These are phyloP conservation scores for Canis aureus DNA, from an alignment of 2,113 vertebrate species.

Conservation along the genomic window DNA sequence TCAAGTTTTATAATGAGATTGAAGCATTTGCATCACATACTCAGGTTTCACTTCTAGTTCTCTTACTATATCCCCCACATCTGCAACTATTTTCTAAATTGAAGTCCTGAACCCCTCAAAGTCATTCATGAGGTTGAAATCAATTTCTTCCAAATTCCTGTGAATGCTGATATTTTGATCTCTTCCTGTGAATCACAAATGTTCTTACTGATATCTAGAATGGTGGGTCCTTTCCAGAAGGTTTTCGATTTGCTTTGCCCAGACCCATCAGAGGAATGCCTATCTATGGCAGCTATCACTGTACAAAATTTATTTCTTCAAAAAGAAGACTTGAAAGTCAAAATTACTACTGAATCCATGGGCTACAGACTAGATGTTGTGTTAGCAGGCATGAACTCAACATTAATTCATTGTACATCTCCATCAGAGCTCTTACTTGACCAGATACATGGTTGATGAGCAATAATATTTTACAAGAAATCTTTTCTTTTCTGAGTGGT, in stretches of 20 bases:
- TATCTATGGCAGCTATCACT: not conserved
- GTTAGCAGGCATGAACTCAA: not conserved
- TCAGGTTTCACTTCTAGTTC: not conserved
- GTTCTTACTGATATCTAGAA: not conserved
- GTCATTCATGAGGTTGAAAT: not conserved
- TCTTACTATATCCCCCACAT: not conserved
- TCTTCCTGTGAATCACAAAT: not conserved
- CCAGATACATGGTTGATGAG: not conserved
- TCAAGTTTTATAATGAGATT: not conserved
- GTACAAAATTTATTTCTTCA: not conserved
- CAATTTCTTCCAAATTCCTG: not conserved
- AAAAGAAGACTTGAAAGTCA: not conserved
- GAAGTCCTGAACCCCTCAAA: not conserved
- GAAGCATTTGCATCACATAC: not conserved
- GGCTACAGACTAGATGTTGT: not conserved
- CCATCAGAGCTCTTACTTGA: not conserved
- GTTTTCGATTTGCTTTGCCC: not conserved
- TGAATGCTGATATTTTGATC: not conserved
- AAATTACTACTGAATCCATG: not conserved
- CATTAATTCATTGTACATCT: not conserved
- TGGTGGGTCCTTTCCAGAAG: not conserved
- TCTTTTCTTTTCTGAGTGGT: not conserved
- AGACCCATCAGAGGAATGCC: not conserved
- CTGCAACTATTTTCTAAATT: not conserved
- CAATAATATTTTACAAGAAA: not conserved